Evolutionary conservation across 2,113 vertebrate species (phyloP).

Genomic region (Pandion haliaetus): DNA sequence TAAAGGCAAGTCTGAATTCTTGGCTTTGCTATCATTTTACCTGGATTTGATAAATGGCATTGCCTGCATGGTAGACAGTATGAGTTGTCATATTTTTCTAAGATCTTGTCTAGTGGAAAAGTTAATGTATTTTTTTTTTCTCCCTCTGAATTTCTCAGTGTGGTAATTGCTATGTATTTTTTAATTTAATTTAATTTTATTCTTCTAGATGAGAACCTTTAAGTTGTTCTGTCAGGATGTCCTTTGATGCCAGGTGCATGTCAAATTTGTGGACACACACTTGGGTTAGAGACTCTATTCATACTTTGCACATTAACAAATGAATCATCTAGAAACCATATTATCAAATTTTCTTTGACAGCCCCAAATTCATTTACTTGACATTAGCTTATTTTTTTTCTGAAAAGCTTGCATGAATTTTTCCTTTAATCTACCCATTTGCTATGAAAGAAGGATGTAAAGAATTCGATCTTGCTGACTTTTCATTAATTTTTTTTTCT

Average conservation of each 20-base stretch:
- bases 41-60: constrained; percentile 29
- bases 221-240: constrained; percentile 43
- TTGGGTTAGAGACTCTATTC: constrained; percentile 43
- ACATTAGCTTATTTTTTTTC: not conserved
- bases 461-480: not conserved
- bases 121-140: constrained; percentile 37
- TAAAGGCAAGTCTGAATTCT: constrained; percentile 24
- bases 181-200: constrained; percentile 42
- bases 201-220: constrained; percentile 33
- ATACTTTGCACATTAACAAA: constrained; percentile 41
- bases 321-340: constrained; percentile 65
- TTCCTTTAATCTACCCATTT: constrained; percentile 19
- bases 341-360: constrained; percentile 66
- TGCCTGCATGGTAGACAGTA: not conserved
- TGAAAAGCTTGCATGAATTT: not conserved
- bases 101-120: constrained; percentile 47
- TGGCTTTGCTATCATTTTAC: constrained; percentile 34
- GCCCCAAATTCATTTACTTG: constrained; percentile 58
- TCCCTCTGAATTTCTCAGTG: constrained; percentile 30
- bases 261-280: constrained; percentile 44
- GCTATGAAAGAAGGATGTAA: not conserved
- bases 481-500: not conserved
- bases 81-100: constrained; percentile 44
- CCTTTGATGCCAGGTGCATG: constrained; percentile 56
- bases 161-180: constrained; percentile 49